These are phyloP conservation scores for Geodia barretti DNA, from an alignment of 37 sponge, comb jelly and placozoan species.

Conservation along the genomic window DNA sequence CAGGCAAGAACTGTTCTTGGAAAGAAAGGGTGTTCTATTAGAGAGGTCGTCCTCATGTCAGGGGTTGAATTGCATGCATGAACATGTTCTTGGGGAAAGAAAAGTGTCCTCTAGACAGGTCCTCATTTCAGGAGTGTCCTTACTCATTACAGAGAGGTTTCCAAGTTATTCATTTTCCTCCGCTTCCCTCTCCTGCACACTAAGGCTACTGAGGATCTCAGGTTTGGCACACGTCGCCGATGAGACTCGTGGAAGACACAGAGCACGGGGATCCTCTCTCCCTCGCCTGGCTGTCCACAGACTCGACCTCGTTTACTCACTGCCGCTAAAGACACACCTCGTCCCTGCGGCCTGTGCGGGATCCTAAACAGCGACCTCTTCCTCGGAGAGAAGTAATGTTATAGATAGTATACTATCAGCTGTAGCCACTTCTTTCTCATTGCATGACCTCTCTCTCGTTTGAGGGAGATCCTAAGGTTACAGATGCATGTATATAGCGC, in stretches of 20 bases:
- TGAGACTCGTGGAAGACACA: conserved; percentile 80
- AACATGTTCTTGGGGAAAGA: no score
- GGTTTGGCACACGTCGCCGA: conserved; percentile 91
- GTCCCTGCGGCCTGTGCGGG: conserved; percentile 90
- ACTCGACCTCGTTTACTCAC: conserved; percentile 91
- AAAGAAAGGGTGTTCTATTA: no score
- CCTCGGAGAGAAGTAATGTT: conserved; percentile 92
- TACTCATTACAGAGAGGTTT: neutral
- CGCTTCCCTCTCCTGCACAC: neutral
- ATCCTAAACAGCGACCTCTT: conserved; percentile 83
- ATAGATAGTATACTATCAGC: no score
- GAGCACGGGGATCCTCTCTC: conserved; percentile 84
- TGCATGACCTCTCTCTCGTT: no score
- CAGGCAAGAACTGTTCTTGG: no score
- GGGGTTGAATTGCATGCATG: no score
- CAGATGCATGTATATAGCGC: no score
- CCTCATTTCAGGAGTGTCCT: no score
- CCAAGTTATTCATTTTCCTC: neutral
- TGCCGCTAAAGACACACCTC: conserved; percentile 88
- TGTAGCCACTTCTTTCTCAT: no score
- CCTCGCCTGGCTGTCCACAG: conserved; percentile 94
- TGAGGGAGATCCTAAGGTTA: no score
- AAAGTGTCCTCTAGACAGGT: no score
- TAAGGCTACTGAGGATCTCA: conserved; percentile 89
- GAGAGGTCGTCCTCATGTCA: no score